Base-by-base conservation (phyloP, 2,797 vertebrate genomes). In the Artibeus lituratus region DNA sequence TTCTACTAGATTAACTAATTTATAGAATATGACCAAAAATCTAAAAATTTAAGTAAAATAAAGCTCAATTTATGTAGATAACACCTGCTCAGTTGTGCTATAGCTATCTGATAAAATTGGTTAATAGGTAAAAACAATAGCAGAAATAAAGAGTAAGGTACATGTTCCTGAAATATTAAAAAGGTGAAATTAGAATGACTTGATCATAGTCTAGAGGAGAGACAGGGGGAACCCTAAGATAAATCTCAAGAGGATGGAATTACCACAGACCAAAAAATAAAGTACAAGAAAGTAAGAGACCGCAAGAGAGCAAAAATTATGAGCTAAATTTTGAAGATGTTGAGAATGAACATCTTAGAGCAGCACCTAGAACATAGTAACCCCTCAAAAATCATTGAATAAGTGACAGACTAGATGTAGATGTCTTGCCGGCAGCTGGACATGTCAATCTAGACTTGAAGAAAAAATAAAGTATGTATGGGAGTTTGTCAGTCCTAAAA, bases 11-110 rank as follows among this genome's bases (percentile, higher is more conserved):
- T 72, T 72, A 42, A 77, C 18, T 32, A 76, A 90, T 18, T 3
- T 2, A 32, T 42, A 55, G 10, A 74, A 69, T 29, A 44, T 5
- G 8, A 37, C 4, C 5, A 26, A 81, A 94, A 92, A 39, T 47
- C 12, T 11, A 72, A 14, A 67, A 55, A 87, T 73, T 62, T 55
- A 77, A 67, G 1, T 91, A 9, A 91, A 90, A 74, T 49, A 47
- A 62, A 73, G 5, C 3, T 83, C 5, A 65, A 7, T 90, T 91
- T 8, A 74, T 80, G 77, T 85, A 9, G 26, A 73, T 16, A 57
- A 65, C 51, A 87, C 47, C 3, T 87, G 10, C 49, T 51, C 37
- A 67, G 21, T 59, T 86, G 2, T 4, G 35, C 4, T 39, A n/a
- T 0, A 74, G 29, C 19, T 85, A 47, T 14, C 5, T 86, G 14